Percentiles rank a stretch among this genome's conserved stretches.
phyloP scores from a whole-genome alignment of 2,113 vertebrate species.

The Sceloporus tristichus region DNA sequence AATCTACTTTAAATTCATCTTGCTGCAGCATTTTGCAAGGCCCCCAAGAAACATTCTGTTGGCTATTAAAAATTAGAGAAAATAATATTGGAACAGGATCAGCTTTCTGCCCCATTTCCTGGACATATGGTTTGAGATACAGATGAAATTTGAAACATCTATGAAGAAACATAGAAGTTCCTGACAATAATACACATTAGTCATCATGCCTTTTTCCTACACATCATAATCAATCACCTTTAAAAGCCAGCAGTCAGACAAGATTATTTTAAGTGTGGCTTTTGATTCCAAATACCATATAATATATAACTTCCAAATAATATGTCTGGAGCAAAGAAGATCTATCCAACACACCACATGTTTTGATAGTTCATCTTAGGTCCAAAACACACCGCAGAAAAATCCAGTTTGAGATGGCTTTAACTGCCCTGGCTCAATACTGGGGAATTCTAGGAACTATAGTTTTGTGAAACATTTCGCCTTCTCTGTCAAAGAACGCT shows the following conservation, averaged over 20 bases:
- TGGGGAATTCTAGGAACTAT: no score
- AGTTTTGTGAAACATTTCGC: no score
- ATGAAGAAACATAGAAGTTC: slow-evolving; percentile 74
- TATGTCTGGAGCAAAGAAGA: slow-evolving; percentile 56
- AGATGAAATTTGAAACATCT: slow-evolving; percentile 73
- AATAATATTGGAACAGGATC: slow-evolving; percentile 72
- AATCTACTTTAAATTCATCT: slow-evolving; percentile 64
- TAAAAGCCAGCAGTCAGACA: slow-evolving; percentile 61
- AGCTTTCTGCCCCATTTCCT: slow-evolving; percentile 76
- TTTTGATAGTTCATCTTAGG: slow-evolving; percentile 58
- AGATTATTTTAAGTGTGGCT: slow-evolving; percentile 53
- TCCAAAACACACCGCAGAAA: no score
- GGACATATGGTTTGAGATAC: slow-evolving; percentile 75
- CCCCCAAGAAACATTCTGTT: slow-evolving; percentile 64
- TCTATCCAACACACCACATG: slow-evolving; percentile 41
- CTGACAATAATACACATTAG: slow-evolving; percentile 66
- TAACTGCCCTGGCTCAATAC: no score
- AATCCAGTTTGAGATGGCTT: no score
- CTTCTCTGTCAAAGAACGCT: no score
- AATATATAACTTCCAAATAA: slow-evolving; percentile 42
- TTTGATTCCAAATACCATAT: slow-evolving; percentile 55
- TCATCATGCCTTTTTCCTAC: slow-evolving; percentile 61
- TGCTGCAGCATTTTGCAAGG: slow-evolving; percentile 46
- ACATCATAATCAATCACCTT: slow-evolving; percentile 71
- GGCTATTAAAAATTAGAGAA: slow-evolving; percentile 73